phyloP scores from a whole-genome alignment of 2,113 vertebrate species.

The Bambusicola thoracicus region DNA sequence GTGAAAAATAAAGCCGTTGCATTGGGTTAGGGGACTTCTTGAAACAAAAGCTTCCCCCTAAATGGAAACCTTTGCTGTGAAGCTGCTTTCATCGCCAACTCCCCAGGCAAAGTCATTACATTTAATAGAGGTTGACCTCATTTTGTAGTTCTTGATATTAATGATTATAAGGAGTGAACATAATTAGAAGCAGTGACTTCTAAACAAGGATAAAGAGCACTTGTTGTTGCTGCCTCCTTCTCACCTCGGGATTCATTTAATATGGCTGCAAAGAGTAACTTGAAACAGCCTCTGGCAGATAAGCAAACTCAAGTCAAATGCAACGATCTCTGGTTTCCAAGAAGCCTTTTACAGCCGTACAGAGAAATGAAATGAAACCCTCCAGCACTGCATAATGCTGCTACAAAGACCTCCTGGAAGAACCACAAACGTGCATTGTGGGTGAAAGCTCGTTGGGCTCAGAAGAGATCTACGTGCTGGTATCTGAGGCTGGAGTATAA shows the following conservation, averaged over 20 bases:
- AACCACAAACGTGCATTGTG: rapidly evolving
- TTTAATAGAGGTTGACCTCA: slow-evolving; percentile 44
- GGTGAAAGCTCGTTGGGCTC: not conserved
- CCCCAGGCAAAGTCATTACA: slow-evolving; percentile 14
- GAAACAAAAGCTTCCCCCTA: not conserved
- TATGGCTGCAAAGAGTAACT: slow-evolving; percentile 18
- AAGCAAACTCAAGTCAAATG: not conserved
- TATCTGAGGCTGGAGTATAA: not conserved
- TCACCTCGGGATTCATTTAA: not conserved
- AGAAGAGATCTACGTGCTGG: not conserved
- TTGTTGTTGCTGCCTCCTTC: not conserved
- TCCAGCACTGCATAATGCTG: not conserved
- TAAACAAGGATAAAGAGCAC: slow-evolving; percentile 11
- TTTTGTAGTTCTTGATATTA: not conserved
- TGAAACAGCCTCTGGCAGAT: slow-evolving; percentile 42
- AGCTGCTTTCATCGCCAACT: slow-evolving; percentile 37
- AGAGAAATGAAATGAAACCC: slow-evolving; percentile 3
- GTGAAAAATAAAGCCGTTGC: slow-evolving; percentile 9
- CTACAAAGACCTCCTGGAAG: not conserved
- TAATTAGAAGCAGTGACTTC: slow-evolving; percentile 2
- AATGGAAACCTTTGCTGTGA: slow-evolving; percentile 47
- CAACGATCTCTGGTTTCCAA: slow-evolving; percentile 48
- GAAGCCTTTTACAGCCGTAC: slow-evolving; percentile 19
- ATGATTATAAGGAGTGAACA: not conserved
- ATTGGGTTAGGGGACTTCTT: not conserved